A percentile compares a stretch with the other conserved stretches of the same genome.
Evolutionary conservation across 2,113 vertebrate species (phyloP).

Genomic region (Phylloscopus trochilus): DNA sequence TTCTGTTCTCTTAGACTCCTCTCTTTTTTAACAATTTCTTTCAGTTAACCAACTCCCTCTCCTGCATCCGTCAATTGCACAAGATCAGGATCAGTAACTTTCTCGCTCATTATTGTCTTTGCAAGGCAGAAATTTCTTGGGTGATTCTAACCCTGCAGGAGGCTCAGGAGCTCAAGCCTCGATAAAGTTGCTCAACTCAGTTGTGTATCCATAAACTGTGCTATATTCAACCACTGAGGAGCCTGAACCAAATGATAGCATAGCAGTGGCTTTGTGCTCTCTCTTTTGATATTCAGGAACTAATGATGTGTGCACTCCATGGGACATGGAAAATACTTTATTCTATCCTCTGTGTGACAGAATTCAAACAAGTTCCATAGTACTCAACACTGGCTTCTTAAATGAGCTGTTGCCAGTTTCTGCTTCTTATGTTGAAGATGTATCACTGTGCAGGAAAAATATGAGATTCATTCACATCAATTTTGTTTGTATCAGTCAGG

Average conservation of each 20-base stretch:
- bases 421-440: neutral
- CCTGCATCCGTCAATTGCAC: neutral
- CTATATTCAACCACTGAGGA: neutral
- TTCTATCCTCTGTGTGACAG: neutral
- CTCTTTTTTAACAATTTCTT: neutral
- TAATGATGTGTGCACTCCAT: constrained; percentile 14
- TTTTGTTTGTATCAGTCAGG: neutral
- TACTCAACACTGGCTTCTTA: neutral
- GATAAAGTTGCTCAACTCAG: neutral
- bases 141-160: neutral
- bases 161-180: neutral
- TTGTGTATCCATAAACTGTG: neutral
- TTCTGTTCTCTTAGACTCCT: neutral
- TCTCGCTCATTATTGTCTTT: neutral
- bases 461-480: neutral
- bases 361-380: neutral
- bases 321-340: neutral
- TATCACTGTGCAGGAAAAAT: neutral
- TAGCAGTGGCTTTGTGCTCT: neutral
- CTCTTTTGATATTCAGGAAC: neutral
- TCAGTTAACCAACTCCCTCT: neutral
- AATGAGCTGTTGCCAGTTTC: neutral
- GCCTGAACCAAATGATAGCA: neutral
- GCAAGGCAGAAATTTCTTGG: neutral
- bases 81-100: neutral